Evolutionary conservation across 2,888 invertebrate species (phyloP).

Genomic region (Octonoba sinensis): DNA sequence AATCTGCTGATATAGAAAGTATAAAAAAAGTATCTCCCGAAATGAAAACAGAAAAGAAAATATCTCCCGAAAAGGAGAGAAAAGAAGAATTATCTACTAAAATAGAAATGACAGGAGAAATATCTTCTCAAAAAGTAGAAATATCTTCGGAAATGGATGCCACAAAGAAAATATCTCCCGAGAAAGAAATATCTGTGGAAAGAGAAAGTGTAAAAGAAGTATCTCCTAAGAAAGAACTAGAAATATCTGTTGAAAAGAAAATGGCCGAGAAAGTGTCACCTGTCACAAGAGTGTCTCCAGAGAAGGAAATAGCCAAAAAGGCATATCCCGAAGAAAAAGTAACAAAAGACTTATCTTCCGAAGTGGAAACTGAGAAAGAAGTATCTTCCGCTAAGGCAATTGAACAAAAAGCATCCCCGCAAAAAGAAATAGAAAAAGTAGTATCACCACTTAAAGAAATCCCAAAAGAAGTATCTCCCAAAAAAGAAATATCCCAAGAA

Average conservation of each 20-base stretch:
- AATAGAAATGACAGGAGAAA: conserved; percentile 10
- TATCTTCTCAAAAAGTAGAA: background rate
- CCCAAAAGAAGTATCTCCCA: background rate
- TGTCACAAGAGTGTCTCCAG: background rate
- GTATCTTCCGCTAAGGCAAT: background rate
- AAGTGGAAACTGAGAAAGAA: background rate
- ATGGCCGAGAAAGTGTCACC: background rate
- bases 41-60: background rate
- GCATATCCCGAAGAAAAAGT: background rate
- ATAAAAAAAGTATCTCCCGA: background rate
- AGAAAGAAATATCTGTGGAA: background rate
- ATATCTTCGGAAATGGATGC: background rate
- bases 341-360: background rate
- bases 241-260: background rate
- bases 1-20: background rate
- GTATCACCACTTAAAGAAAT: background rate
- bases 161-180: background rate
- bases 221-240: background rate
- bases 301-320: too few species aligned
- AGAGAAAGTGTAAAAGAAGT: conserved; percentile 13
- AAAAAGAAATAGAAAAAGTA: too few species aligned
- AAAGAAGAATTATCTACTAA: background rate
- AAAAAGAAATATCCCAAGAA: background rate
- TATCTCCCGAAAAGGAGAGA: background rate
- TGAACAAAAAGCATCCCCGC: background rate